Percentiles rank a stretch among this genome's conserved stretches.
Conservation (phyloP, 2,888 invertebrate species). For the Pseudeuparius sepicola region DNA sequence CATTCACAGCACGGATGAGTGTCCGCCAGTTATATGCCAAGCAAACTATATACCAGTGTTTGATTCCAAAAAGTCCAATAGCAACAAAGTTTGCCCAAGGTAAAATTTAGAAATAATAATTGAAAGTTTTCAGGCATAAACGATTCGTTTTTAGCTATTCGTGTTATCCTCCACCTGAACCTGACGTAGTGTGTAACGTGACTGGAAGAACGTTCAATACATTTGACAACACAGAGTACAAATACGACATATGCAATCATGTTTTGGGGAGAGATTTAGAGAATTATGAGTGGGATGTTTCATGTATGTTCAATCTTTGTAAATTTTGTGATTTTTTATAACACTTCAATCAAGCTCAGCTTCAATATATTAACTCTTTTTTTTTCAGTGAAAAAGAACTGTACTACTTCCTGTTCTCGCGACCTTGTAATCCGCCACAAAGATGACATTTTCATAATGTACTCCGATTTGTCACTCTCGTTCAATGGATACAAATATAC, state of each 20-base stretch:
- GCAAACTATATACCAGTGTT: constrained; percentile 29
- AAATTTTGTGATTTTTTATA: neutral
- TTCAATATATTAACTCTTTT: constrained; percentile 10
- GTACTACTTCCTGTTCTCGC: constrained; percentile 50
- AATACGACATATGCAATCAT: constrained; percentile 75
- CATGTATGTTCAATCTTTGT: constrained; percentile 43
- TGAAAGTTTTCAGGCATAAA: too few relatives aligned
- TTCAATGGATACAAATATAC: constrained; percentile 57
- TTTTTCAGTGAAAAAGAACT: constrained; percentile 53
- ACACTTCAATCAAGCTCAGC: too few relatives aligned
- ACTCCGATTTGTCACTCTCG: constrained; percentile 55
- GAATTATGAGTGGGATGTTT: constrained; percentile 58
- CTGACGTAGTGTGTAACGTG: constrained; percentile 59
- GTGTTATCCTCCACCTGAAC: constrained; percentile 53
- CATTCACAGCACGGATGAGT: constrained; percentile 22
- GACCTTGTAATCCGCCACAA: constrained; percentile 54
- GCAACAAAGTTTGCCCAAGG: constrained; percentile 28
- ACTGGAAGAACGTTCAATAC: constrained; percentile 68
- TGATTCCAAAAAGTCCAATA: constrained; percentile 20
- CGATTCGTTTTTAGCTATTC: constrained; percentile 49
- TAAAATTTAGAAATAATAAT: constrained; percentile 20
- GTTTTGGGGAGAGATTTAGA: constrained; percentile 61
- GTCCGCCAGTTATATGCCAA: constrained; percentile 46
- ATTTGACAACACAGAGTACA: constrained; percentile 69
- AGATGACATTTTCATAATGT: constrained; percentile 47